Evolutionary conservation across 2,797 vertebrate species (phyloP).

Genomic region (Chrosomus eos): DNA sequence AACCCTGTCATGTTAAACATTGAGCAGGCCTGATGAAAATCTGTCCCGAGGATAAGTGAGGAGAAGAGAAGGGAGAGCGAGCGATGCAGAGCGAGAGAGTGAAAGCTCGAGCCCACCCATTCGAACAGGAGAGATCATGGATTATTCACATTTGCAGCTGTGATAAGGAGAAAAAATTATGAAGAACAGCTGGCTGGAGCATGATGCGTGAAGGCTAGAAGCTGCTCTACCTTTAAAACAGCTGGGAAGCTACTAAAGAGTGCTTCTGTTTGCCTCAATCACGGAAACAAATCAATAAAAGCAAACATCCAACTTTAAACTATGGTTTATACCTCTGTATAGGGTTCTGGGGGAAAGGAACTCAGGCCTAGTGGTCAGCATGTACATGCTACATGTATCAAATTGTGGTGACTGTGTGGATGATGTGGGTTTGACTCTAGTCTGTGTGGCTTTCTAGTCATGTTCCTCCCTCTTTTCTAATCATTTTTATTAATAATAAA

Average conservation of each 20-base stretch:
- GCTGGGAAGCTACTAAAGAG: slow-evolving; percentile 31
- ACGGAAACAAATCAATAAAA: slow-evolving; percentile 35
- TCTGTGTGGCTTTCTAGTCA: neutral
- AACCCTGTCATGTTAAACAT: slow-evolving; percentile 58
- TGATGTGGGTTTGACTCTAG: neutral
- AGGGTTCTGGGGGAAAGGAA: neutral
- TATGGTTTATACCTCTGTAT: neutral
- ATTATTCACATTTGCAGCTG: slow-evolving; percentile 84
- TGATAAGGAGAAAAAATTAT: slow-evolving; percentile 75
- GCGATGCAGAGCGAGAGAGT: slow-evolving; percentile 56
- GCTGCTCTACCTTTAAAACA: slow-evolving; percentile 46
- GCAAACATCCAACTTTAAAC: slow-evolving; percentile 21
- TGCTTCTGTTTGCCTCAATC: slow-evolving; percentile 37
- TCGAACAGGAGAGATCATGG: slow-evolving; percentile 73
- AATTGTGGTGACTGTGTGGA: neutral
- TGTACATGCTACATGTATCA: neutral
- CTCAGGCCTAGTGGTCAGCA: neutral
- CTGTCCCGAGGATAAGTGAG: slow-evolving; percentile 45
- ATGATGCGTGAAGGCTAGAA: slow-evolving; percentile 49
- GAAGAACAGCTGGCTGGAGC: slow-evolving; percentile 79
- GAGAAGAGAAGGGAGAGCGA: slow-evolving; percentile 56
- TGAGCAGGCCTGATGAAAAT: slow-evolving; percentile 60
- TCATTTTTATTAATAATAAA: no score
- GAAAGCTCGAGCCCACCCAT: slow-evolving; percentile 65
- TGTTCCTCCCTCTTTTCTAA: neutral